Percentiles rank a stretch among this genome's conserved stretches.
phyloP scores from a whole-genome alignment of 2,888 invertebrate genomes.

The Nemotelus nigrinus region DNA sequence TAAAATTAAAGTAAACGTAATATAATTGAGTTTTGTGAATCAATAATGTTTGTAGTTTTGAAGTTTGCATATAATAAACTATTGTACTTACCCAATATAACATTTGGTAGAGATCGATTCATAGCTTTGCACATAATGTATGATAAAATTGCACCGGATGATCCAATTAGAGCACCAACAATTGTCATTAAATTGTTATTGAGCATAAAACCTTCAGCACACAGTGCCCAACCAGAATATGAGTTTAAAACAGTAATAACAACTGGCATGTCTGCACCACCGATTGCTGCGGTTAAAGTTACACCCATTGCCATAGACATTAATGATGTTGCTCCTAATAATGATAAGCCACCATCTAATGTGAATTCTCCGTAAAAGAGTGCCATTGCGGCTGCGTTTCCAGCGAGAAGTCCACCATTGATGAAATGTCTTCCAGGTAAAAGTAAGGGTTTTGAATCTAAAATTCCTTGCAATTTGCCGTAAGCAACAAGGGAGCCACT shows the following conservation, averaged over 20 bases:
- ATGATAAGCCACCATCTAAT: slow-evolving; percentile 75
- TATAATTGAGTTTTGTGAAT: neutral
- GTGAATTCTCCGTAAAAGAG: slow-evolving; percentile 71
- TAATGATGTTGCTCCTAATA: slow-evolving; percentile 79
- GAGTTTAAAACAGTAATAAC: slow-evolving; percentile 92
- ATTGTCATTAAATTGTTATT: slow-evolving; percentile 93
- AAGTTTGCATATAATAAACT: neutral
- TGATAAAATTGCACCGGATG: slow-evolving; percentile 90
- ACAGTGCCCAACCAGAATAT: slow-evolving; percentile 93
- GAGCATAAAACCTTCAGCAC: slow-evolving; percentile 94
- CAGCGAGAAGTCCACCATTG: slow-evolving; percentile 75
- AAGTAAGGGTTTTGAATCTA: slow-evolving; percentile 82
- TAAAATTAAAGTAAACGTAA: no score
- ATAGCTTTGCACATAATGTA: slow-evolving; percentile 94
- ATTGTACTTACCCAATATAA: slow-evolving; percentile 75
- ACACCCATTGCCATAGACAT: slow-evolving; percentile 85
- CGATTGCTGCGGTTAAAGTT: slow-evolving; percentile 88
- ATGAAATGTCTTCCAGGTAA: slow-evolving; percentile 84
- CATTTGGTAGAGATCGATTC: slow-evolving; percentile 86
- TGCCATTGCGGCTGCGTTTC: slow-evolving; percentile 70
- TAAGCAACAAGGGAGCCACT: slow-evolving; percentile 90
- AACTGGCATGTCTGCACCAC: slow-evolving; percentile 94
- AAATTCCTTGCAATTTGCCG: slow-evolving; percentile 85
- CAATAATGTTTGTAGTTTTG: neutral
- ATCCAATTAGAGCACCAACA: slow-evolving; percentile 90